phyloP scores from a whole-genome alignment of 2,113 vertebrate genomes.

The Cisticola juncidis region DNA sequence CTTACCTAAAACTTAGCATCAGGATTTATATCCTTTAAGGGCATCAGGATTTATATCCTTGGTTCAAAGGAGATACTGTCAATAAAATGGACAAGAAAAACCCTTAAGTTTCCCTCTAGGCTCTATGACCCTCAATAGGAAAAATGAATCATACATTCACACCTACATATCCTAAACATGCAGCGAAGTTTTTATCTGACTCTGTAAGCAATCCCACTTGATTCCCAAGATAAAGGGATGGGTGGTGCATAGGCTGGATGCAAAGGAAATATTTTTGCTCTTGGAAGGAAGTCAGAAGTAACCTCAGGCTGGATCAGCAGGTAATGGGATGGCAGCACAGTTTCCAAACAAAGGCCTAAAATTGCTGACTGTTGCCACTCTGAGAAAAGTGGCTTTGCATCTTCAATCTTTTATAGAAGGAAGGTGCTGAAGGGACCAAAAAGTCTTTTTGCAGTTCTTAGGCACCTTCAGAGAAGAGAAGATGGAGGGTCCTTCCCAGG shows the following conservation, averaged over 20 bases:
- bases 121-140: neutral
- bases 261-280: neutral
- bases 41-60: neutral
- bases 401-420: neutral
- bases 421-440: neutral
- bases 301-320: neutral
- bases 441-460: neutral
- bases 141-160: neutral
- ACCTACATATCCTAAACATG: neutral
- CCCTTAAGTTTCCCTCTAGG: neutral
- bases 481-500: neutral
- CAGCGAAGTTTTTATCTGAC: neutral
- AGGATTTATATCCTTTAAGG: neutral
- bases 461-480: neutral
- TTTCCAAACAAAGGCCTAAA: neutral
- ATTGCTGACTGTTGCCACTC: neutral
- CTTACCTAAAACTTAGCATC: neutral
- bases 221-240: neutral
- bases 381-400: neutral
- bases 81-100: neutral
- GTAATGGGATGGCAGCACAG: neutral
- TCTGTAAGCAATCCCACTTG: neutral
- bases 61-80: neutral
- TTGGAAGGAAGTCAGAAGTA: neutral
- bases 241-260: neutral